Evolutionary conservation across 2,888 invertebrate genomes (phyloP).

Genomic region (Drosophila affinis): DNA sequence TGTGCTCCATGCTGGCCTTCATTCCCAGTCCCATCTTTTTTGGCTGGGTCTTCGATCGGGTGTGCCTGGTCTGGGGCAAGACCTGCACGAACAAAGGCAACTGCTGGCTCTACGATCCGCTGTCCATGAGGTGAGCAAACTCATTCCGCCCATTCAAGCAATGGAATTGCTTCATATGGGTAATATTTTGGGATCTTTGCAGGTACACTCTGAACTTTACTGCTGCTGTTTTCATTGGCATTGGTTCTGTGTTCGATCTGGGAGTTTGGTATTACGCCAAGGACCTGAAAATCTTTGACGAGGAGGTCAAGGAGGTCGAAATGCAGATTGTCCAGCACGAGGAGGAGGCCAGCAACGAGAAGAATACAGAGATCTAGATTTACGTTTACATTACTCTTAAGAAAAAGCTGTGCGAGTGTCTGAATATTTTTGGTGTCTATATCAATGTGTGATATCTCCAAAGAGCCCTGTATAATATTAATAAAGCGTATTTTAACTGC

Average conservation of each 20-base stretch:
- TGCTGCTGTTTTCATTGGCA: slow-evolving; percentile 87
- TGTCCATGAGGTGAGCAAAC: slow-evolving; percentile 84
- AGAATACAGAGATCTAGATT: slow-evolving; percentile 82
- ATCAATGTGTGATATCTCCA: slow-evolving; percentile 39
- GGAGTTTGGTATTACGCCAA: slow-evolving; percentile 89
- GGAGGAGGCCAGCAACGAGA: slow-evolving; percentile 80
- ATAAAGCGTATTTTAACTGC: slow-evolving; percentile 31
- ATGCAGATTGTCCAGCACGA: slow-evolving; percentile 82
- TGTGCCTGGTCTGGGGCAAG: slow-evolving; percentile 90
- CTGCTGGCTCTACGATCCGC: slow-evolving; percentile 90
- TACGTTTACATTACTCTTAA: slow-evolving; percentile 49
- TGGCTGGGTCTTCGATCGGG: slow-evolving; percentile 87
- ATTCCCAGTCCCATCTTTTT: slow-evolving; percentile 91
- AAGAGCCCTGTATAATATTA: slow-evolving; percentile 22
- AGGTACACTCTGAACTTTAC: slow-evolving; percentile 88
- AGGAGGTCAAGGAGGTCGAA: slow-evolving; percentile 84
- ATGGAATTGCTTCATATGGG: background rate
- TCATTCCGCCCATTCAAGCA: rapidly evolving
- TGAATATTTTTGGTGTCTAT: slow-evolving; percentile 60
- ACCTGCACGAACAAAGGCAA: slow-evolving; percentile 89
- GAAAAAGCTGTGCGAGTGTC: slow-evolving; percentile 52
- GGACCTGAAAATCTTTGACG: slow-evolving; percentile 88
- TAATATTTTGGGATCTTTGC: background rate
- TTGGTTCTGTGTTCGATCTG: slow-evolving; percentile 87
- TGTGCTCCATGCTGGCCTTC: slow-evolving; percentile 89